Percentiles rank a stretch among this genome's conserved stretches.
phyloP scores from a whole-genome alignment of 1,140 invertebrate species.

The Triops cancriformis region DNA sequence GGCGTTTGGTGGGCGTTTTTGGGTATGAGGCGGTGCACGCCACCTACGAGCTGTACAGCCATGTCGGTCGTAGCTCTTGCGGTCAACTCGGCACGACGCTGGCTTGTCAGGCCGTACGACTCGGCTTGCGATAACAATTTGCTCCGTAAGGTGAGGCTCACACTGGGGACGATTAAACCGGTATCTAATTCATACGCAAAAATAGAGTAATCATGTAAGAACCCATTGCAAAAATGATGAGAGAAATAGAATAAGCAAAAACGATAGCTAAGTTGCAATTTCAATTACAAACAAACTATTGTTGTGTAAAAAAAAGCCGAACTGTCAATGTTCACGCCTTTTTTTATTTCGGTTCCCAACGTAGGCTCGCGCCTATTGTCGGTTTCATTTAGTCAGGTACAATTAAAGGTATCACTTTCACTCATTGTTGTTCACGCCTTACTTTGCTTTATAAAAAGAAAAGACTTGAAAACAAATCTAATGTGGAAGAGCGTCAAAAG shows the following conservation, averaged over 20 bases:
- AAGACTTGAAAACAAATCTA: too few species aligned
- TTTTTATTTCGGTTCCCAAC: too few species aligned
- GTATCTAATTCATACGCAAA: conserved; percentile 53
- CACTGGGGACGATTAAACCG: conserved; percentile 67
- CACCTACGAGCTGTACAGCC: conserved; percentile 65
- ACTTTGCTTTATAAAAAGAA: too few species aligned
- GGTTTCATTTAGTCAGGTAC: too few species aligned
- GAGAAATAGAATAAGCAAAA: neutral
- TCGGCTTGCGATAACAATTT: conserved; percentile 57
- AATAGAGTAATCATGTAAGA: too few species aligned
- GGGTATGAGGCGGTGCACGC: conserved; percentile 60
- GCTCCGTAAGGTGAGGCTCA: conserved; percentile 54
- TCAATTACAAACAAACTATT: too few species aligned
- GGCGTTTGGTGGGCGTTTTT: conserved; percentile 72
- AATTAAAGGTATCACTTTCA: too few species aligned
- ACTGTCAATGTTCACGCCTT: too few species aligned
- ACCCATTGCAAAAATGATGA: neutral
- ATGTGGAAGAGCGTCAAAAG: too few species aligned
- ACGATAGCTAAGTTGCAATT: neutral
- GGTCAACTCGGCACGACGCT: conserved; percentile 61
- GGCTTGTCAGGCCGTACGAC: conserved; percentile 54
- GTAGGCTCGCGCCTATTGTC: too few species aligned
- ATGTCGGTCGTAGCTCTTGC: conserved; percentile 69
- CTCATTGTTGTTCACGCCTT: too few species aligned
- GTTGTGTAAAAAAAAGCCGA: too few species aligned